Evolutionary conservation across 30 jellyfish, hydroid and myxozoan genomes (phyloP).

Genomic region (Mastigias papua): DNA sequence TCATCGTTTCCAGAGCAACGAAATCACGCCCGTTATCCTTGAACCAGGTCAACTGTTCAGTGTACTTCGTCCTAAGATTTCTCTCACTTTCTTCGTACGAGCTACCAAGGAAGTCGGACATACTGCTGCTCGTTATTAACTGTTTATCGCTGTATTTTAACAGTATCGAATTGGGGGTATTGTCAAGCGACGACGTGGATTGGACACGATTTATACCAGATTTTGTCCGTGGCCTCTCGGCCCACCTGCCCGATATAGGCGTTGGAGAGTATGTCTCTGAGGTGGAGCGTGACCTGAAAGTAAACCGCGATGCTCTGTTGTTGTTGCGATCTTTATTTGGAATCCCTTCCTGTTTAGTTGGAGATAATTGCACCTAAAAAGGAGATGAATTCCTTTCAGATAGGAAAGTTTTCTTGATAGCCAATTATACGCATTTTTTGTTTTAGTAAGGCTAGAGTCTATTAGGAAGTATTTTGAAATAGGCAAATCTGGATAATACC

Average conservation of each 20-base stretch:
- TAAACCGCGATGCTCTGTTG: slow-evolving; percentile 5
- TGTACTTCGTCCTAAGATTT: slow-evolving; percentile 19
- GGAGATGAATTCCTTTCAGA: background rate
- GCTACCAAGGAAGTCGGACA: slow-evolving; percentile 24
- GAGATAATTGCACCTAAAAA: slow-evolving; percentile 19
- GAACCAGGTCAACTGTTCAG: slow-evolving; percentile 60
- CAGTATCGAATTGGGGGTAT: slow-evolving; percentile 49
- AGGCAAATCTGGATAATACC: no score
- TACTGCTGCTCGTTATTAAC: background rate
- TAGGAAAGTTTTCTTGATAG: background rate
- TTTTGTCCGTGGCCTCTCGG: slow-evolving; percentile 36
- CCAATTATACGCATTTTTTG: no score
- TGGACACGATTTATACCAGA: slow-evolving; percentile 1
- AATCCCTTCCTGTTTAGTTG: background rate
- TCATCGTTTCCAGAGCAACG: slow-evolving; percentile 73
- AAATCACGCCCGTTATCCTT: slow-evolving; percentile 64
- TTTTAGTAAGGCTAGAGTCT: no score
- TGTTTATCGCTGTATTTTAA: slow-evolving; percentile 42
- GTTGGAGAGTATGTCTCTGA: slow-evolving; percentile 7
- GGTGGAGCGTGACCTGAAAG: background rate
- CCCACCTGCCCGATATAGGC: slow-evolving; percentile 7
- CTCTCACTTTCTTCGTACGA: background rate
- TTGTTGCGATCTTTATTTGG: background rate
- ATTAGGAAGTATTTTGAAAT: no score
- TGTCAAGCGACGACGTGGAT: slow-evolving; percentile 15